These are phyloP conservation scores for Cotesia typhae DNA, from an alignment of 1,140 invertebrate species.

Conservation along the genomic window DNA sequence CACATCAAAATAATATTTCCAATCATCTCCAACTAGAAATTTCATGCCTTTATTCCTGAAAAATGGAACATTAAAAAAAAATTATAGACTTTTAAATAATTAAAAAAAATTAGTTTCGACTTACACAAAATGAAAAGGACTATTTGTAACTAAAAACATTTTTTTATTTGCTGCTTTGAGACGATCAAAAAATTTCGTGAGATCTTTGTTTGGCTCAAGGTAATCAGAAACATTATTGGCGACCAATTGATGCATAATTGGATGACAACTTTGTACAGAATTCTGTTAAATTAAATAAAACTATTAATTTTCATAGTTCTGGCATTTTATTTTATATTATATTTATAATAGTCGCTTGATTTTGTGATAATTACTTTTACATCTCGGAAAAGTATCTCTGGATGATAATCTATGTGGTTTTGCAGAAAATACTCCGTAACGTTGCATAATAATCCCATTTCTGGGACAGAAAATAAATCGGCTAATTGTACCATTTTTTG, in stretches of 20 bases:
- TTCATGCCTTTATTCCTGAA: conserved; percentile 90
- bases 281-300: conserved; percentile 68
- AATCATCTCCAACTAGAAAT: conserved; percentile 86
- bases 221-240: conserved; percentile 81
- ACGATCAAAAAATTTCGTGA: conserved; percentile 80
- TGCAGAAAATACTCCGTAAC: conserved; percentile 92
- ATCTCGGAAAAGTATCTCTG: conserved; percentile 94
- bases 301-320: too few species aligned
- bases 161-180: conserved; percentile 82
- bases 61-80: conserved; percentile 32
- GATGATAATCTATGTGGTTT: conserved; percentile 92
- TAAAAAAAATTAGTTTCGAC: conserved; percentile 56
- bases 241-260: conserved; percentile 89
- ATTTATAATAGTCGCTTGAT: too few species aligned
- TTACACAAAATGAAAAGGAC: conserved; percentile 96
- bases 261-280: conserved; percentile 89
- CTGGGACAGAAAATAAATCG: conserved; percentile 96
- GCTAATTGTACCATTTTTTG: conserved; percentile 93
- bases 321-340: too few species aligned
- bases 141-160: conserved; percentile 96
- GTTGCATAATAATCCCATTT: conserved; percentile 93
- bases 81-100: neutral
- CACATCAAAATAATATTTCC: conserved; percentile 93
- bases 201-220: conserved; percentile 79
- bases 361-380: conserved; percentile 75